Evolutionary conservation across 2,797 vertebrate genomes (phyloP).

Genomic region (Lepus oiostolus): DNA sequence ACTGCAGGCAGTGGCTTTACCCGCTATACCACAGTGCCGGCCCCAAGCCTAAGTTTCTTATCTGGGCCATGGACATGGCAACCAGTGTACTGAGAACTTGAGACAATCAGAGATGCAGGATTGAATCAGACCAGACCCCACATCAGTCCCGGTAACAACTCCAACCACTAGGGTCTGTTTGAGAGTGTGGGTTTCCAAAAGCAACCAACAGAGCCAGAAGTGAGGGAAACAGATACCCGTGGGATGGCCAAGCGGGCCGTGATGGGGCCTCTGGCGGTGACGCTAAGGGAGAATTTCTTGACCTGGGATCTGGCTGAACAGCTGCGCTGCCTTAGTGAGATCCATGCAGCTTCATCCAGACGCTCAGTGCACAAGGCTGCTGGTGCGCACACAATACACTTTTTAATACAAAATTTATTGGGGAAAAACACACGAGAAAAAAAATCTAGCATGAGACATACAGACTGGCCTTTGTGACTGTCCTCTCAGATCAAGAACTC

Average conservation of each 20-base stretch:
- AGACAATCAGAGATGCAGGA: background rate
- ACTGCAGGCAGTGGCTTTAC: too few species aligned
- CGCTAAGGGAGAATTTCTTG: background rate
- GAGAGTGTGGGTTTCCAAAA: rapidly evolving
- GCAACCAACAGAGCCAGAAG: background rate
- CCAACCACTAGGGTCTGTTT: background rate
- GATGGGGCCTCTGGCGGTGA: rapidly evolving
- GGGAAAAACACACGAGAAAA: background rate
- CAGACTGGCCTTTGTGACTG: background rate
- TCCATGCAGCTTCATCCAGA: background rate
- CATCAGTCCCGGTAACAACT: background rate
- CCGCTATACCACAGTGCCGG: too few species aligned
- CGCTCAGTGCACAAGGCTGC: background rate
- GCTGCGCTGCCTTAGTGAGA: background rate
- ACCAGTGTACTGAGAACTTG: background rate
- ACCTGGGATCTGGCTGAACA: background rate
- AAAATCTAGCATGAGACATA: background rate
- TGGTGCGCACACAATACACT: background rate
- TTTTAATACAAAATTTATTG: background rate
- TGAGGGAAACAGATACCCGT: background rate
- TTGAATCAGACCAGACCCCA: background rate
- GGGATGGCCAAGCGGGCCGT: background rate
- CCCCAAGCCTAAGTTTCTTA: background rate
- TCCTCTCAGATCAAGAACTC: background rate
- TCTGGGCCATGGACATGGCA: background rate